Percentiles rank a stretch among this genome's conserved stretches.
Conservation (phyloP, 2,113 vertebrate species). For the Ploceus nigricollis region DNA sequence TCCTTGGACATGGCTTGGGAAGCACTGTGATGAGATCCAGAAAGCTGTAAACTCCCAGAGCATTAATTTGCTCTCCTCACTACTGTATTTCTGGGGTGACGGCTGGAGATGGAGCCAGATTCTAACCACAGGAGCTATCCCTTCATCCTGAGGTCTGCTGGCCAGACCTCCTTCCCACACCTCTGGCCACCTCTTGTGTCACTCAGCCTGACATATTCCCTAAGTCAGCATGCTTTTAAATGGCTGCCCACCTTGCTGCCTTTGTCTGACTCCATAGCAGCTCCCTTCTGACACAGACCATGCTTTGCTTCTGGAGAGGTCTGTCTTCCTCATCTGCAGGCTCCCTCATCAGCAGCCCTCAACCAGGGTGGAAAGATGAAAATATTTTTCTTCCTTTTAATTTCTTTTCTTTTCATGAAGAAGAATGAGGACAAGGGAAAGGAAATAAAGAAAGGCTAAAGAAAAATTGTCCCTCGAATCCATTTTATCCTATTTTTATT, state of each 20-base stretch:
- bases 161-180: neutral
- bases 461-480: neutral
- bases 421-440: neutral
- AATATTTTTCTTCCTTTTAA: neutral
- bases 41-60: neutral
- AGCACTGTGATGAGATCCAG: neutral
- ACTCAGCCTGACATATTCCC: neutral
- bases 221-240: neutral
- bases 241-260: too few relatives aligned
- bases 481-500: neutral
- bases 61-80: neutral
- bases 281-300: neutral
- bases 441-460: neutral
- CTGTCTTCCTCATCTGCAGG: neutral
- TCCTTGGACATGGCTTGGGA: neutral
- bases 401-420: neutral
- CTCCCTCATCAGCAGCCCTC: neutral
- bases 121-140: accelerated
- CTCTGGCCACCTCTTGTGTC: neutral
- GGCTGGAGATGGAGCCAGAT: neutral
- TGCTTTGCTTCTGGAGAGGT: neutral
- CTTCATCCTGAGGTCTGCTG: neutral
- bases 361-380: neutral
- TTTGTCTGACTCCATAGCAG: neutral
- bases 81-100: neutral